Evolutionary conservation across 2,113 vertebrate species (phyloP), one percentile per base, ranked within the genome.

Genomic region (Aix galericulata): DNA sequence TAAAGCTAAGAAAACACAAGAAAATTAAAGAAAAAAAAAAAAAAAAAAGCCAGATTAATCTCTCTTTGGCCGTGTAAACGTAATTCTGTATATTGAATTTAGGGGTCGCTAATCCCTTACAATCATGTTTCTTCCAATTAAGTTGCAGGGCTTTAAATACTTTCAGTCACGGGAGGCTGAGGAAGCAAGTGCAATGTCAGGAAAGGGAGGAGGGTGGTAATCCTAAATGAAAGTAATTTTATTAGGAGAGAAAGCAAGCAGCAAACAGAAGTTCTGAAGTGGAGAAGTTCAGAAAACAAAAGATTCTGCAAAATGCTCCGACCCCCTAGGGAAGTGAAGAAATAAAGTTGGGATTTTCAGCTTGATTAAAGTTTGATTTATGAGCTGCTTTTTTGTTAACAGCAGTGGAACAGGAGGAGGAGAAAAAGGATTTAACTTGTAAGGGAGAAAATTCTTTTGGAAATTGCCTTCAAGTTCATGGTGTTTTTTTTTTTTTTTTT

Each of bases 101-200:
- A 92, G 76, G 81, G 79, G 86, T 93, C 96, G 97, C 97, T 99
- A 98, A 98, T 99, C 98, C 98, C 93, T 97, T 96, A 94, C 96
- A 98, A 97, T 98, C 98, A 96, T 97, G 68, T 94, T 96, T 94
- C 92, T 97, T 96, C 84, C 96, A 98, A 97, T 95, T 98, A 97
- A 97, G 90, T 97, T 94, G 87, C 94, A 97, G 55, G 67, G 92
- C 86, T 97, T 96, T 97, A 98, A 97, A 96, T 95, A 95, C 93
- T 96, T 97, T 90, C 68, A 96, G 59, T 98, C 82, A 88, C 69
- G 91, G 75, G 76, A 94, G 76, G 72, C 75, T 96, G 92, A 91
- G 94, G 93, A 87, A 95, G 76, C 59, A 82, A 88, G 53, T 69
- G 84, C 88, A 69, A 16, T 76, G 93, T 82, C 91, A 82, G 91